phyloP scores from a whole-genome alignment of 2,113 vertebrate genomes.

The Spea multiplicata region DNA sequence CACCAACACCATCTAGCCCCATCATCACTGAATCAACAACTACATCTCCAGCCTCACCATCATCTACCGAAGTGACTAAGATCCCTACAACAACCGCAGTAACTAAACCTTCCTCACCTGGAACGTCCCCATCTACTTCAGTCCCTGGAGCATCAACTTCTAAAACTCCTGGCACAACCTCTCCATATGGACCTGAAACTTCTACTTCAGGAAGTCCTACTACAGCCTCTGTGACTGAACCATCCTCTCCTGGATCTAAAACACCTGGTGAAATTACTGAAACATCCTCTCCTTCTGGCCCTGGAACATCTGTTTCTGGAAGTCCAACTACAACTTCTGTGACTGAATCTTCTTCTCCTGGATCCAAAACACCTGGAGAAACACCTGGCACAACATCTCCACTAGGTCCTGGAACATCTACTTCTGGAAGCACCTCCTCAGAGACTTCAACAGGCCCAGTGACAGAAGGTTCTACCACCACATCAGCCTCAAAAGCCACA shows the following conservation, averaged over 20 bases:
- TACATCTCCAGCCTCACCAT: background rate
- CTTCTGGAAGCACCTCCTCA: background rate
- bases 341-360: background rate
- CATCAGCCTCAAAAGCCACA: background rate
- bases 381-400: background rate
- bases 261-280: background rate
- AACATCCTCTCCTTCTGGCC: background rate
- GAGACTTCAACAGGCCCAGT: background rate
- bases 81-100: background rate
- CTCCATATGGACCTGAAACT: background rate
- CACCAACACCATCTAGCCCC: background rate
- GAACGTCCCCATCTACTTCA: background rate
- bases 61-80: conserved; percentile 3
- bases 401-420: background rate
- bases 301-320: background rate
- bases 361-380: background rate
- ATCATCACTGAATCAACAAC: background rate
- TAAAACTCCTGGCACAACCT: background rate
- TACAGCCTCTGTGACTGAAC: too few species aligned
- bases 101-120: background rate
- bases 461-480: background rate
- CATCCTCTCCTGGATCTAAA: background rate
- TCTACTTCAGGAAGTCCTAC: background rate
- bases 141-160: background rate
- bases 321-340: background rate